Evolutionary conservation across 2,888 invertebrate genomes (phyloP), one percentile per base, ranked within the genome.

Genomic region (Aproaerema taeniolella): DNA sequence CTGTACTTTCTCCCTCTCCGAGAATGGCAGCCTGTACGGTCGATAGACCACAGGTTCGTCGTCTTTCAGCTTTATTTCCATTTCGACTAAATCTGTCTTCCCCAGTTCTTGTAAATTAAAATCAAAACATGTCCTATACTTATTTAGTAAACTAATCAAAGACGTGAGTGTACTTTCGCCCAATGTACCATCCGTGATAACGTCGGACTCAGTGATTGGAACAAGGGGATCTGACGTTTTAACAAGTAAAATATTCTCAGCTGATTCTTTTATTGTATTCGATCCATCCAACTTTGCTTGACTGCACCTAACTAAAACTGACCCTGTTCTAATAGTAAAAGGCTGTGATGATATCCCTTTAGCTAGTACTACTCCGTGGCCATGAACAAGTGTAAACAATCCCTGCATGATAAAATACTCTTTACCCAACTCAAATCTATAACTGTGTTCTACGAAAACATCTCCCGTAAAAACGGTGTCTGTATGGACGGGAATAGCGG

Each of bases 111-210:
- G 8, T 7, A 47, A 13, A 35, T 42, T 28, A 13, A 32, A 36
- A 12, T 47, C 43, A 28, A 49, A 49, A 37, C 45, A 45, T 11
- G 35, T 29, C 10, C 45, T 15, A 31, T 41, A 43, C 4, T 32
- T 7, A 11, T 36, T 35, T 3, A 35, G 13, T 7, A 35, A 20
- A 20, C 20, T 26, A n/a, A 26, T n/a, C 26, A 26, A 26, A 26
- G 6, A 5, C n/a, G 26, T 26, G n/a, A 26, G 26, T 9, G 26
- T n/a, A 3, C 26, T 26, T n/a, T 26, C 26, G n/a, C 26, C n/a
- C 26, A 26, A 9, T 26, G 26, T 26, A 5, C 26, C n/a, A 26
- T 26, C 26, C 26, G n/a, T 26, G n/a, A 5, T 26, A n/a, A 26
- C n/a, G n/a, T 26, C 26, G 3, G n/a, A 6, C n/a, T 26, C n/a